Evolutionary conservation across 2,888 invertebrate genomes (phyloP), one percentile per base, ranked within the genome.

Genomic region (Caenorhabditis becei): DNA sequence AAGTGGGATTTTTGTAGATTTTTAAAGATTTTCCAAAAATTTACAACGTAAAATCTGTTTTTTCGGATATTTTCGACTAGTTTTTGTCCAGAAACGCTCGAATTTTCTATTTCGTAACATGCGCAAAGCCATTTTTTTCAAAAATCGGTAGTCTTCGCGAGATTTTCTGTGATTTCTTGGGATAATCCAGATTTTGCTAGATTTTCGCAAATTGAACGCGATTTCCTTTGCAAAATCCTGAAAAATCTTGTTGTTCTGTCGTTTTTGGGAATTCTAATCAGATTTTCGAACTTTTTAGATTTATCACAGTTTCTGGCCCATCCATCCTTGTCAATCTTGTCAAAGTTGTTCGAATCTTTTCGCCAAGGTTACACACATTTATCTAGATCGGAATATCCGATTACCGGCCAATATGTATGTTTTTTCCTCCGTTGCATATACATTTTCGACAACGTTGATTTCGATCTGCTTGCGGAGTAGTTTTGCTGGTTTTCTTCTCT

Each of bases 401-500:
- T 24, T 20, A 16, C 49, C 4, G 1, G 23, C 3, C 49, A 26
- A 69, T 59, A 69, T n/a, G n/a, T n/a, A n/a, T n/a, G n/a, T n/a
- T n/a, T n/a, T n/a, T n/a, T n/a, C n/a, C n/a, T 59, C 59, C 69
- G 69, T 69, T 69, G 69, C 58, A 69, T 49, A 14, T 54, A 24
- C 2, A 3, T 41, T 41, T 16, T 41, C 41, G 41, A 41, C 41
- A 14, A 41, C 41, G 16, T 8, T 37, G 66, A 67, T 67, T 67
- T 67, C 67, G 58, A 67, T 67, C 67, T 54, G n/a, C 32, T 16
- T 44, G 24, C 24, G 54, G 24, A 23, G n/a, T 26, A 37, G 23
- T 14, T 49, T 53, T 53, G 20, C 11, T 23, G 53, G 53, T 32
- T 32, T 32, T 32, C 4, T 4, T 4, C 32, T 11, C 3, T 10